Evolutionary conservation across 2,113 vertebrate genomes (phyloP).

Genomic region (Menura novaehollandiae): DNA sequence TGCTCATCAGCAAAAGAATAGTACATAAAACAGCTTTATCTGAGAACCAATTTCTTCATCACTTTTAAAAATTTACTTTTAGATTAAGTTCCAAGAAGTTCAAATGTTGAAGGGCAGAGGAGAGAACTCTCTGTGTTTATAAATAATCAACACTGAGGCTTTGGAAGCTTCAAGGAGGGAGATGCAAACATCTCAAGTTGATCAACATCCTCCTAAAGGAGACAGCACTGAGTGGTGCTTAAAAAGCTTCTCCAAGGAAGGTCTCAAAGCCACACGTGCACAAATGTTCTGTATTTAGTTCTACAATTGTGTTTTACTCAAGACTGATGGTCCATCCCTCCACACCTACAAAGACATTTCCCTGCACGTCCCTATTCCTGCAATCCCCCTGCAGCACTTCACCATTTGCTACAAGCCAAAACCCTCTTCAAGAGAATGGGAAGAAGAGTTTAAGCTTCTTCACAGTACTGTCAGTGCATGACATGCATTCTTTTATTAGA

Average conservation of each 20-base stretch:
- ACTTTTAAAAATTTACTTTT: neutral
- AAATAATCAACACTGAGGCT: neutral
- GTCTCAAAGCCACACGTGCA: accelerated
- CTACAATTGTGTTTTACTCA: neutral
- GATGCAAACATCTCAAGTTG: neutral
- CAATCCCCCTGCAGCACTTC: neutral
- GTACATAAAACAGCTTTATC: neutral
- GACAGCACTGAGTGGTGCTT: neutral
- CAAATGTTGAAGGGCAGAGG: neutral
- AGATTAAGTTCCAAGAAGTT: neutral
- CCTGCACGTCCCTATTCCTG: neutral
- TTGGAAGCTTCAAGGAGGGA: neutral
- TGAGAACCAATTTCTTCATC: neutral
- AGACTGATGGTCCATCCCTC: neutral
- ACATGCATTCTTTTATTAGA: neutral
- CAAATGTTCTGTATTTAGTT: neutral
- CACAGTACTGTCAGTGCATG: neutral
- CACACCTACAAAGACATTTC: too few species aligned
- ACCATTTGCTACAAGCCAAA: neutral
- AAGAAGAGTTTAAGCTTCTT: neutral
- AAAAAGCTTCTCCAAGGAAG: neutral
- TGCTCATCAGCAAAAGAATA: neutral
- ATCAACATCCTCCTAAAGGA: neutral
- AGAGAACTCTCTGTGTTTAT: neutral
- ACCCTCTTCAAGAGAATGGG: neutral